phyloP scores from a whole-genome alignment of 2,888 invertebrate genomes.

The Drosophila borealis region DNA sequence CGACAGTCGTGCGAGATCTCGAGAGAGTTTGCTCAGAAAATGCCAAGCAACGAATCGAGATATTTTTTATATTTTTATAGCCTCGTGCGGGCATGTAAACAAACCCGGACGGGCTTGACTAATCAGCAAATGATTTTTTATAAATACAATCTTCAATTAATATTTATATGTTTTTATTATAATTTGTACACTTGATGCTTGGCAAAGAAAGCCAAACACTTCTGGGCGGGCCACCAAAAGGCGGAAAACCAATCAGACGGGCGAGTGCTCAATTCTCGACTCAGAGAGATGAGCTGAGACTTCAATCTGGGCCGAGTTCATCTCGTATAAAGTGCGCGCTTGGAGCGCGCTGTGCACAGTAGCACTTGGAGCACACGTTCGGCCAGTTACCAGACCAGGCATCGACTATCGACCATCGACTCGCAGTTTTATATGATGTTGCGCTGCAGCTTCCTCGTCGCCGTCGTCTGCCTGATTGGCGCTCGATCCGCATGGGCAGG shows the following conservation, averaged over 20 bases:
- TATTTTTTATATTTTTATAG: not conserved
- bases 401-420: not conserved
- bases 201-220: conserved; percentile 12
- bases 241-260: conserved; percentile 13
- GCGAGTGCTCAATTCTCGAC: conserved; percentile 7
- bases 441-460: conserved; percentile 23
- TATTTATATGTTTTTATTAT: not conserved
- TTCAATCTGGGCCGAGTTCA: not conserved
- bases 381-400: conserved; percentile 22
- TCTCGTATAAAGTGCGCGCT: conserved; percentile 39
- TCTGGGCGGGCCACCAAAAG: not conserved
- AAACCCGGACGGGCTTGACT: not conserved
- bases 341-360: conserved; percentile 45
- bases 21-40: conserved; percentile 1
- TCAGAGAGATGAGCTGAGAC: conserved; percentile 24
- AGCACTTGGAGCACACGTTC: conserved; percentile 41
- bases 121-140: not conserved
- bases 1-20: not conserved
- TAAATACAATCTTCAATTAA: not conserved
- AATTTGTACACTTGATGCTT: not conserved
- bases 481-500: conserved; percentile 53
- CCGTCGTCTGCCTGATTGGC: conserved; percentile 34
- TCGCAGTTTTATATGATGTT: conserved; percentile 25
- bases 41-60: not conserved
- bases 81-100: not conserved